These are phyloP conservation scores for Typhlichthys eigenmanni DNA, from an alignment of 2,797 vertebrate genomes.

Conservation along the genomic window DNA sequence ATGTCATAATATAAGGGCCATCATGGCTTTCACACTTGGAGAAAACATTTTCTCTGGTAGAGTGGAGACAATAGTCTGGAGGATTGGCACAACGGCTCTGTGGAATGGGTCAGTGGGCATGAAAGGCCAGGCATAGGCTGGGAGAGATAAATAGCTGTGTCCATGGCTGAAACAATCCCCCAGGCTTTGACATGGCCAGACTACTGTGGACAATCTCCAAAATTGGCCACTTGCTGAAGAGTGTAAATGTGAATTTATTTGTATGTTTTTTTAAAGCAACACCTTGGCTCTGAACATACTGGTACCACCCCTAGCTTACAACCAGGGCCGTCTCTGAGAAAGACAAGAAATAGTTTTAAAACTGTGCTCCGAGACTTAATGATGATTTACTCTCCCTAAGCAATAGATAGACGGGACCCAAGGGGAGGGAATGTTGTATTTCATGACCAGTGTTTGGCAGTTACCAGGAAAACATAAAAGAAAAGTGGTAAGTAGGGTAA, in stretches of 20 bases:
- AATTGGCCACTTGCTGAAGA: conserved; percentile 44
- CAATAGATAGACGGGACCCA: not conserved
- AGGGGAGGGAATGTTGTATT: conserved; percentile 1
- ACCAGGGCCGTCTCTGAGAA: conserved; percentile 22
- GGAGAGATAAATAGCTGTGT: conserved; percentile 51
- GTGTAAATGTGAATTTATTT: conserved; percentile 34
- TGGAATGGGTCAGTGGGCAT: conserved; percentile 34
- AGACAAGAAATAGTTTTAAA: conserved; percentile 42
- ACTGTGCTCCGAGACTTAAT: conserved; percentile 21
- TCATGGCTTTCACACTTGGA: conserved; percentile 17
- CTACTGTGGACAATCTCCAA: conserved; percentile 48
- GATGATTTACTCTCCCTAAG: conserved; percentile 10
- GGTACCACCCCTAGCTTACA: conserved; percentile 29
- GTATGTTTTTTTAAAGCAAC: conserved; percentile 13
- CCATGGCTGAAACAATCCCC: conserved; percentile 40
- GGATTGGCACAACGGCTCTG: conserved; percentile 37
- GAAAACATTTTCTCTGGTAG: conserved; percentile 17
- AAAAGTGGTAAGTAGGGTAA: not conserved
- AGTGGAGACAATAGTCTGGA: conserved; percentile 6
- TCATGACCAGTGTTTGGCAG: not conserved
- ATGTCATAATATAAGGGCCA: conserved; percentile 7
- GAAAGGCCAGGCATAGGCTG: conserved; percentile 27
- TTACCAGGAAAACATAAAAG: not conserved
- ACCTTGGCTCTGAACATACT: conserved; percentile 43
- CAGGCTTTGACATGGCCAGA: conserved; percentile 33